Evolutionary conservation across 23 tunicate genomes (phyloP).

Genomic region (Styela clava): DNA sequence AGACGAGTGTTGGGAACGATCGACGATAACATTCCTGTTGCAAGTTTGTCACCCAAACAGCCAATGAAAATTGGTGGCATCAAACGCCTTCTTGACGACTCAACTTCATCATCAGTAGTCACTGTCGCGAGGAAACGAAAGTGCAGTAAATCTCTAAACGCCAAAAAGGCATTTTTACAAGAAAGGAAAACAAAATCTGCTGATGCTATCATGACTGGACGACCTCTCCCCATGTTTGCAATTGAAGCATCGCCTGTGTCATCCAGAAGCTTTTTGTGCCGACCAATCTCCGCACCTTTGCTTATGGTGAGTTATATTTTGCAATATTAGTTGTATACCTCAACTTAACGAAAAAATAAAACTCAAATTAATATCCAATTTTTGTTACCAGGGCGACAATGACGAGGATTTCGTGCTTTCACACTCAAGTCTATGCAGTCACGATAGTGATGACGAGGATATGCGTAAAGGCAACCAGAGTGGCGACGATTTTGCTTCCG

Average conservation of each 20-base stretch:
- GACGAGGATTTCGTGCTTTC: slow-evolving; percentile 68
- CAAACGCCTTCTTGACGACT: slow-evolving; percentile 67
- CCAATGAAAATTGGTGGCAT: slow-evolving; percentile 41
- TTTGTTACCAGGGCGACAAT: slow-evolving; percentile 11
- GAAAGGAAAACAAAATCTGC: slow-evolving; percentile 81
- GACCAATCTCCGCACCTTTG: slow-evolving; percentile 80
- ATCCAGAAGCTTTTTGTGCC: slow-evolving; percentile 32
- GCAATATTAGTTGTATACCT: too few relatives aligned
- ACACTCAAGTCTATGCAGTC: slow-evolving; percentile 85
- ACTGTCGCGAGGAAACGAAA: slow-evolving; percentile 46
- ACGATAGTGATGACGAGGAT: slow-evolving; percentile 40
- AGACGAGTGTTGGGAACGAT: slow-evolving; percentile 9
- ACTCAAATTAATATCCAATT: not conserved
- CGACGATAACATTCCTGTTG: slow-evolving; percentile 5
- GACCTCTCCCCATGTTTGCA: slow-evolving; percentile 24
- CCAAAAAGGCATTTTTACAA: slow-evolving; percentile 17
- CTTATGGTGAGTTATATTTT: slow-evolving; percentile 61
- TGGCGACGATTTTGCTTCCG: not conserved
- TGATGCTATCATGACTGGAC: slow-evolving; percentile 38
- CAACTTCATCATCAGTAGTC: slow-evolving; percentile 18
- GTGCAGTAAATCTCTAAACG: slow-evolving; percentile 42
- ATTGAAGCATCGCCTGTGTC: slow-evolving; percentile 31
- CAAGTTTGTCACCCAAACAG: slow-evolving; percentile 8
- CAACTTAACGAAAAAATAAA: not conserved
- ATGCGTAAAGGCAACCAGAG: not conserved